Evolutionary conservation across 1,140 invertebrate species (phyloP).

Genomic region (Zophobas morio): DNA sequence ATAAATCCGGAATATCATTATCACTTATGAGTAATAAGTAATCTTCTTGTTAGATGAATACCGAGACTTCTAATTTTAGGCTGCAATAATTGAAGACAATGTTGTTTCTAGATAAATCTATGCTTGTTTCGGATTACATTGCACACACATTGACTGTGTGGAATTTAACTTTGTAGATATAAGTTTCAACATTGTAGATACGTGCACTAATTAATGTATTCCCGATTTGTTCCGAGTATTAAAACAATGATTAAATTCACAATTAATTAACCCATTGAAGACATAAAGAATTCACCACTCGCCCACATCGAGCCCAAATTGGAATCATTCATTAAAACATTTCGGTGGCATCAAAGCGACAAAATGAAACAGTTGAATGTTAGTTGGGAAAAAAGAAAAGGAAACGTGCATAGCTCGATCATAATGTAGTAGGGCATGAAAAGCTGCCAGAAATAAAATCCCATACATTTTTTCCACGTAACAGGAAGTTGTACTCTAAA

Average conservation of each 20-base stretch:
- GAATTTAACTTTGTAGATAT: too few relatives aligned
- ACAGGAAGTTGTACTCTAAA: constrained; percentile 31
- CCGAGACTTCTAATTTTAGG: too few relatives aligned
- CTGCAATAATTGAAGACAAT: too few relatives aligned
- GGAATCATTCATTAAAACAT: constrained; percentile 33
- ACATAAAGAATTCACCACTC: constrained; percentile 22
- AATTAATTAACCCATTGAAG: constrained; percentile 29
- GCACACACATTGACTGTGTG: too few relatives aligned
- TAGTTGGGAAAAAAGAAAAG: constrained; percentile 8
- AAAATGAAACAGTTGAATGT: constrained; percentile 21
- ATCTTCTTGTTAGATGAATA: too few relatives aligned
- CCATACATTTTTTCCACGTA: constrained; percentile 29
- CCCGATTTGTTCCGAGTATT: not conserved
- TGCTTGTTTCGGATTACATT: too few relatives aligned
- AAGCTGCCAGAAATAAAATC: constrained; percentile 33
- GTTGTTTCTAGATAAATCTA: too few relatives aligned
- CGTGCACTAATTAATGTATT: not conserved
- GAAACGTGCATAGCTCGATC: constrained; percentile 1
- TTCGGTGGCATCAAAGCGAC: constrained; percentile 31
- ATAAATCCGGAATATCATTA: too few relatives aligned
- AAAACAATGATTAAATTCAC: constrained; percentile 16
- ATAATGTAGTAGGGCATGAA: constrained; percentile 26
- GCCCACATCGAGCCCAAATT: constrained; percentile 24
- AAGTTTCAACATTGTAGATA: not conserved
- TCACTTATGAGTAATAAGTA: too few relatives aligned